These are phyloP conservation scores for Drosophila malerkotliana DNA, from an alignment of 1,140 invertebrate genomes.

Conservation along the genomic window DNA sequence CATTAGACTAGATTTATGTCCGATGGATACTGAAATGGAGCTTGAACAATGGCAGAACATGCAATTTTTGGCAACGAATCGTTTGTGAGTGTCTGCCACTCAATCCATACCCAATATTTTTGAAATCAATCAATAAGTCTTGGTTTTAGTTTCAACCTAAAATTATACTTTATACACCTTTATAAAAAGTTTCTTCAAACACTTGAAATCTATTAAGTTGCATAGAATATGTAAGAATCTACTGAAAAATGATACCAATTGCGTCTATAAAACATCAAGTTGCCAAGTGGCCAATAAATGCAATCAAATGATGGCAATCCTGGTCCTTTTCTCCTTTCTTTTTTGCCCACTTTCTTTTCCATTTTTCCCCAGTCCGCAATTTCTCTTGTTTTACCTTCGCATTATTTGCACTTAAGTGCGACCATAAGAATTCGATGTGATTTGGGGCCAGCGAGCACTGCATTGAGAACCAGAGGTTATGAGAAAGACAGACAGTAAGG, in stretches of 20 bases:
- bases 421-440: conserved; percentile 58
- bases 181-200: not conserved
- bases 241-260: conserved; percentile 19
- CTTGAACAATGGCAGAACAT: not conserved
- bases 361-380: conserved; percentile 1
- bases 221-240: conserved; percentile 32
- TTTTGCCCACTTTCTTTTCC: conserved; percentile 3
- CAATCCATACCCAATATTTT: no score
- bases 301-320: conserved; percentile 45
- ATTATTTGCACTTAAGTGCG: conserved; percentile 62
- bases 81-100: not conserved
- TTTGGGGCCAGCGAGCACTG: conserved; percentile 20
- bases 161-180: no score
- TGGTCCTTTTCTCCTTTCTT: not conserved
- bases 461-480: not conserved
- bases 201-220: conserved; percentile 42
- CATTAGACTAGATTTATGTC: conserved; percentile 15
- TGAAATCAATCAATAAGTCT: conserved; percentile 14
- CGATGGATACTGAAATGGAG: not conserved
- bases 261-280: conserved; percentile 15
- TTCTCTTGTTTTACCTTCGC: conserved; percentile 44
- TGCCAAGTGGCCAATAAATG: conserved; percentile 64
- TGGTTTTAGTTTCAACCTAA: no score
- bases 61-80: not conserved
- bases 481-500: not conserved